Evolutionary conservation across 2,797 vertebrate species (phyloP), one percentile per base, ranked within the genome.

Genomic region (Bovichtus variegatus): DNA sequence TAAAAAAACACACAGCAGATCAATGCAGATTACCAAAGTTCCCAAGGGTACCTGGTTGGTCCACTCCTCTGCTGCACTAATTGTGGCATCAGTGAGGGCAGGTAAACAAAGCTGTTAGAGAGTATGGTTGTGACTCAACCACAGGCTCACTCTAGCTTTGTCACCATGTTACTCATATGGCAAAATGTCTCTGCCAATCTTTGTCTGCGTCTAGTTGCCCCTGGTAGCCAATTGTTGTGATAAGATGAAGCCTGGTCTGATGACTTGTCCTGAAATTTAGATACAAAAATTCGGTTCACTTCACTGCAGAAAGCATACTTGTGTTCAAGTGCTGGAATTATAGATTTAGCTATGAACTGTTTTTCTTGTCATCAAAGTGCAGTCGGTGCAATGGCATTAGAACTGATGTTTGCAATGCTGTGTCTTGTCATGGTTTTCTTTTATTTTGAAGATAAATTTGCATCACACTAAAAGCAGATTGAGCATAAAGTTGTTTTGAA

Each of bases 51-150:
- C 86, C 87, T 86, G 85, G 82, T 77, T 82, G 19, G 80, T 81
- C 83, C 87, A 89, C 89, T 89, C 73, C 80, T 88, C 60, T 25
- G 83, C 80, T 81, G 84, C 88, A 87, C 88, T 89, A 87, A 93
- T 91, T 80, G 85, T 87, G 85, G 70, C 87, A 78, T 77, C 87
- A 80, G 80, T 73, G 74, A 90, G 91, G 87, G 86, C 90, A 90
- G 81, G 77, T 92, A 93, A 94, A 94, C 92, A 93, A 93, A 92
- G 90, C 90, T 91, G 86, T 89, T 90, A 66, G 79, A 84, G 87
- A 89, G 83, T 72, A 43, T 64, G 67, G 76, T 73, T 80, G 88
- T 90, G 91, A 91, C 85, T 92, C 83, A 90, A 50, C 80, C 63
- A 4, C 21, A 50, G 53, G 86, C 80, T 90, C 81, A 74, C 74